Percentiles rank a stretch among this genome's conserved stretches.
These are phyloP conservation scores for Hybognathus amarus DNA, from an alignment of 2,797 vertebrate species.

Conservation along the genomic window DNA sequence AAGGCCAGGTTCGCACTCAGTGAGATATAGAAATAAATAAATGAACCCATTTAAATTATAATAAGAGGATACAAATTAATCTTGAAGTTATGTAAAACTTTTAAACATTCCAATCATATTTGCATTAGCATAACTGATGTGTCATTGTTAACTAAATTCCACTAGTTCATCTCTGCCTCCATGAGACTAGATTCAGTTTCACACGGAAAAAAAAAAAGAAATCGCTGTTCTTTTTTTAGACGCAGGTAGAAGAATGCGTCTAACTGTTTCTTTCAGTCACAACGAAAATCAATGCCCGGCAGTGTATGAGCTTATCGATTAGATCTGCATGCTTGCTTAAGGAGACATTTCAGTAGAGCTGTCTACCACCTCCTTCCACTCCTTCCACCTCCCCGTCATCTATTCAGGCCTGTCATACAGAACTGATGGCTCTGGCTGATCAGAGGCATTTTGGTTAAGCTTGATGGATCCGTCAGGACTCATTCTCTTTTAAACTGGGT, in stretches of 20 bases:
- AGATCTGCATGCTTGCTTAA: constrained; percentile 45
- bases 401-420: constrained; percentile 21
- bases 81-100: constrained; percentile 50
- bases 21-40: neutral
- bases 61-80: neutral
- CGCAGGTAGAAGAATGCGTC: constrained; percentile 35
- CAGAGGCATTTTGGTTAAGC: constrained; percentile 22
- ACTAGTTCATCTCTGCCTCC: neutral
- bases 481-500: constrained; percentile 10
- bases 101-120: neutral
- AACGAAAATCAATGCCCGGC: constrained; percentile 45
- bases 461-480: constrained; percentile 41
- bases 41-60: neutral
- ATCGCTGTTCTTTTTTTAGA: constrained; percentile 36
- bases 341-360: constrained; percentile 35
- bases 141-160: neutral
- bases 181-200: neutral
- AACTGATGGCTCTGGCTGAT: constrained; percentile 37
- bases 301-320: constrained; percentile 46
- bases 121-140: neutral
- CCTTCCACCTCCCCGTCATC: constrained; percentile 41
- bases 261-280: constrained; percentile 31
- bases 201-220: neutral
- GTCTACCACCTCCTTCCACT: too few relatives aligned
- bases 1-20: constrained; percentile 18